Base-by-base conservation (phyloP, 2,888 invertebrate species). In the Philereme transversata region DNA sequence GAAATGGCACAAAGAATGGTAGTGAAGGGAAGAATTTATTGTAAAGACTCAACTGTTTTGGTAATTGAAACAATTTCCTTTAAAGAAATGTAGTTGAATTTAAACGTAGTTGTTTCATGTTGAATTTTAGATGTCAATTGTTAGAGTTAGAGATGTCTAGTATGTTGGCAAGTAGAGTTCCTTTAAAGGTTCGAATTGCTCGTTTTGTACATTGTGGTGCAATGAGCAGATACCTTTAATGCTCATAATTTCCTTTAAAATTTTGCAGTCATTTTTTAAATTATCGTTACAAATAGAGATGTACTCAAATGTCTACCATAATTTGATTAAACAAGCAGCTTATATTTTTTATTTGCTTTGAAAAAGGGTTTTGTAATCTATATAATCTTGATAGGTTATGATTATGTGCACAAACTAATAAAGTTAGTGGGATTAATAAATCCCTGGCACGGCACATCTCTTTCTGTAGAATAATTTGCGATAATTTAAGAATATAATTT, bases 71-170 rank as follows among this genome's bases (percentile, higher is more conserved):
- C 5, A 44, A 56, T 36, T 57, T 51, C n/a, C n/a, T 9, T 56
- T 44, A n/a, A 6, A 36, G 35, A 36, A 38, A 36, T 49, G 36
- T 49, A 40, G 9, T 40, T 8, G 60, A 33, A 11, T 60, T 40
- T 40, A 53, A 49, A 47, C n/a, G 33, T 63, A 66, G 51, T 48
- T 45, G 51, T 67, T 65, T 38, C 46, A 58, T 60, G 65, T 69
- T 64, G 62, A 64, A 65, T 58, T 55, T 66, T 65, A 67, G 64
- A 55, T 46, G 69, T 69, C 69, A 69, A 69, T 69, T 69, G 64
- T 64, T 64, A 45, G 6, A 10, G 45, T 45, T 40, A 40, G 40
- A 8, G 40, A 8, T 40, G 6, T 7, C 6, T 40, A 0, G 40
- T 40, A 40, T n/a, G n/a, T 40, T 40, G 40, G 6, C 40, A 1